Percentiles rank a stretch among this genome's conserved stretches.
phyloP scores from a whole-genome alignment of 2,888 invertebrate genomes.

The Calephelis perditalis region DNA sequence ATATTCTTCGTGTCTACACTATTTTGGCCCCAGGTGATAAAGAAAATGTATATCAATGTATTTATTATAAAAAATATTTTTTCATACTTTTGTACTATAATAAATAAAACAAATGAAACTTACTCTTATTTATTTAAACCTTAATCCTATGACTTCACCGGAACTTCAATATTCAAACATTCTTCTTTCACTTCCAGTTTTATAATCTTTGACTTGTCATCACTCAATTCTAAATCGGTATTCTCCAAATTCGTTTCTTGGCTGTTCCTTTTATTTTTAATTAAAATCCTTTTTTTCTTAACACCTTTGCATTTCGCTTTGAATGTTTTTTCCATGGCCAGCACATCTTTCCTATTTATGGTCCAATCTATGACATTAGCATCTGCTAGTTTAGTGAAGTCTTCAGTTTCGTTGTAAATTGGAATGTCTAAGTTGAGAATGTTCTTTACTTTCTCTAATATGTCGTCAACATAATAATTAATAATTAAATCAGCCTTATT shows the following conservation, averaged over 20 bases:
- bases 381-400: constrained; percentile 80
- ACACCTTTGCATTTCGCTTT: constrained; percentile 69
- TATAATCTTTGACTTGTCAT: constrained; percentile 49
- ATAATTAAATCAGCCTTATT: constrained; percentile 94
- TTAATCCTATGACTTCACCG: neutral
- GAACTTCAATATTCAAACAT: constrained; percentile 9
- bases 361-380: constrained; percentile 83
- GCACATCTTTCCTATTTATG: constrained; percentile 78
- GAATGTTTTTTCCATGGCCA: constrained; percentile 79
- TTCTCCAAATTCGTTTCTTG: constrained; percentile 28
- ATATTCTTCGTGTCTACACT: too few relatives aligned
- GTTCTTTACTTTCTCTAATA: constrained; percentile 86
- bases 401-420: constrained; percentile 80
- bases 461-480: constrained; percentile 91
- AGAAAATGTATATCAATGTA: too few relatives aligned
- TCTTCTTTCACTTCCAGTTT: constrained; percentile 51
- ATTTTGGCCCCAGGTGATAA: too few relatives aligned
- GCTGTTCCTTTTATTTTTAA: constrained; percentile 52
- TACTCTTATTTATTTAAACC: constrained; percentile 1
- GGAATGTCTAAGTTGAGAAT: constrained; percentile 86
- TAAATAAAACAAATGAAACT: too few relatives aligned
- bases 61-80: too few relatives aligned
- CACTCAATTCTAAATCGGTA: constrained; percentile 22
- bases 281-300: constrained; percentile 58
- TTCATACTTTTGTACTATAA: too few relatives aligned